A percentile compares a stretch with the other conserved stretches of the same genome.
Evolutionary conservation across 2,797 vertebrate genomes (phyloP).

Genomic region (Jordanella pulchra): DNA sequence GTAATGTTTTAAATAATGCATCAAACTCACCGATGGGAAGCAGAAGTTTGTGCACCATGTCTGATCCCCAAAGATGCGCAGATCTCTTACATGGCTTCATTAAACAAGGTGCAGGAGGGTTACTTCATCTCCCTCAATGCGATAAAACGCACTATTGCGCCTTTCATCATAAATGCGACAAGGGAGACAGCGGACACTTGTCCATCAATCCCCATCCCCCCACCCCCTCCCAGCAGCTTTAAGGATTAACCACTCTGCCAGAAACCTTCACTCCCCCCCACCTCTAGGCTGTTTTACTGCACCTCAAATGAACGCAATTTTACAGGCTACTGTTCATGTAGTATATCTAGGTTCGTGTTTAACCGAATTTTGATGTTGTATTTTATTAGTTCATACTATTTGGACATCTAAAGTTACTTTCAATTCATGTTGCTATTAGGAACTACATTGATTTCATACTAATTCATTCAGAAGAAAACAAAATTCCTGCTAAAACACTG

Average conservation of each 20-base stretch:
- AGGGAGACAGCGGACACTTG: conserved; percentile 23
- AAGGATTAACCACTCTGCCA: conserved; percentile 53
- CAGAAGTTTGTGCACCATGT: conserved; percentile 84
- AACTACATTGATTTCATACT: neutral
- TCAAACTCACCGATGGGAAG: conserved; percentile 65
- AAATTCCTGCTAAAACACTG: too few relatives aligned
- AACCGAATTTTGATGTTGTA: too few relatives aligned
- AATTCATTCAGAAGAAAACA: neutral
- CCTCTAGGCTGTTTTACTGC: conserved; percentile 62
- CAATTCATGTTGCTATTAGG: neutral
- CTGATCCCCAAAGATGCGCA: conserved; percentile 74
- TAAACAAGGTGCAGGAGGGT: neutral
- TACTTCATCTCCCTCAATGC: neutral
- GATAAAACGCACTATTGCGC: conserved; percentile 12
- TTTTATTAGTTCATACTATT: neutral
- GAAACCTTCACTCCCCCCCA: conserved; percentile 60
- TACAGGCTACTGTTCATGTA: neutral
- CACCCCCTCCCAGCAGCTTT: conserved; percentile 39
- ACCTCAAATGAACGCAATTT: neutral
- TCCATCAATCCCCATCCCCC: conserved; percentile 14
- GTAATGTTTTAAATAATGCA: neutral
- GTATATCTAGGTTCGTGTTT: neutral
- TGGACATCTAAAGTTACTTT: neutral
- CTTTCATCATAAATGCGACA: conserved; percentile 18
- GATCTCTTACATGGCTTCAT: conserved; percentile 36